Evolutionary conservation across 2,888 invertebrate genomes (phyloP), one percentile per base, ranked within the genome.

Genomic region (Oligia strigilis): DNA sequence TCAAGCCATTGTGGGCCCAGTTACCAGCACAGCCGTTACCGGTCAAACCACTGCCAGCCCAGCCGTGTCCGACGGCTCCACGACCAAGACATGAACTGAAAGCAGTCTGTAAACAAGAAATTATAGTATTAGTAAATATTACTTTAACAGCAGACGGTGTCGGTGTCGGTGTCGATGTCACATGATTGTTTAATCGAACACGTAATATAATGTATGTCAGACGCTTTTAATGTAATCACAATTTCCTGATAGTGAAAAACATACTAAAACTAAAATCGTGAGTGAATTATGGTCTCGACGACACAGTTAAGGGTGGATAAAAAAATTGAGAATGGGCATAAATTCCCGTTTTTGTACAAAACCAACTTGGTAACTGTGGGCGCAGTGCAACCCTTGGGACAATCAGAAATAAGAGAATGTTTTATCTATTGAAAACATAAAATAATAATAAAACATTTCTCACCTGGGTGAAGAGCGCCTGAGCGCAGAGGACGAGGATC

Each of bases 401-500:
- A 11, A 3, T 46, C 13, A 46, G 0, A 55, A 19, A 19, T 55
- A 19, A 55, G 0, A 55, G 55, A 46, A 46, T 1, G 29, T 29
- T 29, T 1, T 29, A 29, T 1, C 29, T 29, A 29, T 46, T 11
- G 13, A 46, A 49, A 49, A 49, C 4, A 13, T 49, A 4, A 13
- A 49, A 49, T 49, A 49, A 49, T 49, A 49, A 49, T 49, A 0
- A 49, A 13, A 4, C 13, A 49, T 14, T 49, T 49, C 81, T 81
- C 14, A 81, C 81, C 75, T 85, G 75, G 55, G 81, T 36, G 65
- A 62, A 69, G 66, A 80, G 69, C 67, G 62, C 83, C 64, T 75
- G 83, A 65, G 67, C 78, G 72, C 82, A 75, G 58, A 74, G 58
- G 29, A 82, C 74, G 65, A 77, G 72, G 78, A 74, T 73, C 62